Percentiles rank a stretch among this genome's conserved stretches.
Conservation (phyloP, 2,797 vertebrate genomes). For the Hirundo rustica region DNA sequence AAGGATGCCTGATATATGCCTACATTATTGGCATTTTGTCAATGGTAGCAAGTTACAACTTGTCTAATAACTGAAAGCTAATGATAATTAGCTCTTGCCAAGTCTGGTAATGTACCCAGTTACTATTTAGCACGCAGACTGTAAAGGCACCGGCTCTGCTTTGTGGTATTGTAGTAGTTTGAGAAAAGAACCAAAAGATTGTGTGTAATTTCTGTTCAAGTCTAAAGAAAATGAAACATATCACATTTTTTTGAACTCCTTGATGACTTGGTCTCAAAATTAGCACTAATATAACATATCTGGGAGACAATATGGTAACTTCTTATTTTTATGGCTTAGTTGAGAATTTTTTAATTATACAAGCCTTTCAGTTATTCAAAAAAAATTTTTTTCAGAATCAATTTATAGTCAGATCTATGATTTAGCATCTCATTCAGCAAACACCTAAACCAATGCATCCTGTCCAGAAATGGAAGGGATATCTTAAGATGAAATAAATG, state of each 20-base stretch:
- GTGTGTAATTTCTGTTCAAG: neutral
- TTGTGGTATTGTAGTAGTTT: neutral
- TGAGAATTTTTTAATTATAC: neutral
- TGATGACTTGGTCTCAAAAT: neutral
- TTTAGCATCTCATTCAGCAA: neutral
- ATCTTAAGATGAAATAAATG: neutral
- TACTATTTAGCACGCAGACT: constrained; percentile 15
- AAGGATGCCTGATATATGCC: constrained; percentile 33
- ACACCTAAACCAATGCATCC: neutral
- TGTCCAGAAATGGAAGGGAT: neutral
- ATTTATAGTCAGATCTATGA: neutral
- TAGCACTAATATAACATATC: neutral
- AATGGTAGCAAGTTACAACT: constrained; percentile 47
- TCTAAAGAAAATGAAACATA: constrained; percentile 6
- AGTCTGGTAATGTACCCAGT: neutral
- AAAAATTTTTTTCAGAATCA: neutral
- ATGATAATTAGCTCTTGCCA: constrained; percentile 42
- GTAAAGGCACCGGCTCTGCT: neutral
- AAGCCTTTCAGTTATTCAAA: neutral
- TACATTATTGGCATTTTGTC: constrained; percentile 55
- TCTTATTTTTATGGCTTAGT: neutral
- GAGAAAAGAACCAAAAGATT: neutral
- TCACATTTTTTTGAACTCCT: neutral
- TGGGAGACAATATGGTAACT: neutral
- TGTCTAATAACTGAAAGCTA: constrained; percentile 52